These are phyloP conservation scores for Brachycybe producta DNA, from an alignment of 2,888 invertebrate species.

Conservation along the genomic window DNA sequence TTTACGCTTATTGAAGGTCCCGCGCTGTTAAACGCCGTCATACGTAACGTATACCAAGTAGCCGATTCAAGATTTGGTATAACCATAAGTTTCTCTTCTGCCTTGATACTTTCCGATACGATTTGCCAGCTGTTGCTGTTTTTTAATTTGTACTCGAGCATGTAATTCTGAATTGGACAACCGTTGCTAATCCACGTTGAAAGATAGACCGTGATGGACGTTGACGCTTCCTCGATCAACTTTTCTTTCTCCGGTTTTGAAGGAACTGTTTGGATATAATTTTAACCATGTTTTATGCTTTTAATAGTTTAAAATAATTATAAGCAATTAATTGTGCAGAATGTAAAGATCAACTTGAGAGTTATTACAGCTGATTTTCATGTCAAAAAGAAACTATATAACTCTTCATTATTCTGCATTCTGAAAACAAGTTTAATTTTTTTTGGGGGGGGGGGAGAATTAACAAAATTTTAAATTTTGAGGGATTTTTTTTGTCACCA, in stretches of 20 bases:
- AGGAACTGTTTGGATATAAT: slow-evolving; percentile 7
- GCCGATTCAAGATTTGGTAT: slow-evolving; percentile 14
- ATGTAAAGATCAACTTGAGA: no score
- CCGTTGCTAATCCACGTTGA: slow-evolving; percentile 14
- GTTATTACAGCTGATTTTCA: no score
- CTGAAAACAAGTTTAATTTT: no score
- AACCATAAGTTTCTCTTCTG: slow-evolving; percentile 13
- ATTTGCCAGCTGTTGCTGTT: slow-evolving; percentile 10
- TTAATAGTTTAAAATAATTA: no score
- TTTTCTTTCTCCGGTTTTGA: slow-evolving; percentile 14
- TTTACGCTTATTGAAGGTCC: slow-evolving; percentile 8
- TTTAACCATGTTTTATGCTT: not conserved
- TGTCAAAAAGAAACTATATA: no score
- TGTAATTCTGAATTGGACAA: slow-evolving; percentile 14
- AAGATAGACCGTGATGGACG: slow-evolving; percentile 10
- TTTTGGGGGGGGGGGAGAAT: no score
- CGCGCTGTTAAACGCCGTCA: slow-evolving; percentile 16
- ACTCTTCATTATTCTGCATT: no score
- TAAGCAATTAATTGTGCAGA: no score
- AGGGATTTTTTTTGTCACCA: no score
- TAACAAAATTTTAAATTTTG: no score
- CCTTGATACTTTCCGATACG: slow-evolving; percentile 10
- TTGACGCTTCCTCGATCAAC: slow-evolving; percentile 15
- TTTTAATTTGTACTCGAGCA: slow-evolving; percentile 14
- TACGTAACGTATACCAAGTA: slow-evolving; percentile 19